A percentile compares a stretch with the other conserved stretches of the same genome.
Conservation (phyloP, 2,888 invertebrate species). For the Polyommatus icarus region DNA sequence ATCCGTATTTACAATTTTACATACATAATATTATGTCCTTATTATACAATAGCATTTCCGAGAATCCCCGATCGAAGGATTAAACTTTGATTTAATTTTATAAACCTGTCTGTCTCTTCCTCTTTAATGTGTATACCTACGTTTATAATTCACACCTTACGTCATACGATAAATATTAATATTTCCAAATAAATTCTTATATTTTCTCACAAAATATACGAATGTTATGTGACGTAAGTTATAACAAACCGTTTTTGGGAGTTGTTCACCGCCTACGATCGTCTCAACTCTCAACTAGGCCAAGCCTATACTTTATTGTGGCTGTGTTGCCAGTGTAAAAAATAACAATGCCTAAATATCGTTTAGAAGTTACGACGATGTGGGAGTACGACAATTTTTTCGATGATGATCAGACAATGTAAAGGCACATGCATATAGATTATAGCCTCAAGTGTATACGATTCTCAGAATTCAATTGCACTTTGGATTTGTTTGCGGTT, state of each 20-base stretch:
- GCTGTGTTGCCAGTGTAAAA: neutral
- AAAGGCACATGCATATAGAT: neutral
- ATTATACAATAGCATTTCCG: too few relatives aligned
- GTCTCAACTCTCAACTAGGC: constrained; percentile 11
- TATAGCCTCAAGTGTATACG: neutral
- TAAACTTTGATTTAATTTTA: too few relatives aligned
- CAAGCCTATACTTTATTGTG: neutral
- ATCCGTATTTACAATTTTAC: too few relatives aligned
- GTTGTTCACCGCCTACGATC: neutral
- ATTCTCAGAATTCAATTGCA: neutral
- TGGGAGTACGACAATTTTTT: neutral
- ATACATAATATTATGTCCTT: too few relatives aligned
- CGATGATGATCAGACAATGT: neutral
- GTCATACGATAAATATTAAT: neutral
- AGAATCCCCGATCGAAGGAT: too few relatives aligned
- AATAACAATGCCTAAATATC: neutral
- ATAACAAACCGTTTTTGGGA: neutral
- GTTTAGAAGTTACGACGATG: neutral
- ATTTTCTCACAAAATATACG: neutral
- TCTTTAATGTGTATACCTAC: neutral
- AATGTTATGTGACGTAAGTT: neutral
- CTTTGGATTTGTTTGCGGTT: neutral
- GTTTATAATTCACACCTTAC: neutral
- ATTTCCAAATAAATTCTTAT: neutral
- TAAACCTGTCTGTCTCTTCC: neutral